Base-by-base conservation (phyloP, 2,888 invertebrate genomes). In the Drosophila sordidapex region DNA sequence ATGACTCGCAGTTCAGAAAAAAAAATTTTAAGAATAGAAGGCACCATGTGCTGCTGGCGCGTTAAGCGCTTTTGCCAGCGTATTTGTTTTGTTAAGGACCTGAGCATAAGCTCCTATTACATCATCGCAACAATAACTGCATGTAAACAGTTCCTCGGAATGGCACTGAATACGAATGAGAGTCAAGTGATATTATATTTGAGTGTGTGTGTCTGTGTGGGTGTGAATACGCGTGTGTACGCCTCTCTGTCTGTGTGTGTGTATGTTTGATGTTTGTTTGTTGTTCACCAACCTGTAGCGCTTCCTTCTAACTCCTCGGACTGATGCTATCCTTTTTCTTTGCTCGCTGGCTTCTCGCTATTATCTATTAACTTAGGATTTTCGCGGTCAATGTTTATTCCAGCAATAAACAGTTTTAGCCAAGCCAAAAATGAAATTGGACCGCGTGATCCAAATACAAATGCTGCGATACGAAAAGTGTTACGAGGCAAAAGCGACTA, bases 211-310 rank as follows among this genome's bases (percentile, higher is more conserved):
- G 48, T 31, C 10, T 35, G 31, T 25, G 18, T 38, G 13, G 53
- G 3, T 49, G 46, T 58, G 33, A 66, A 13, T 49, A 40, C 52
- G 48, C 48, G 27, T 25, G 18, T n/a, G 15, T 40, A 11, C 11
- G 43, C 1, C 13, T 21, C 3, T 46, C 13, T 51, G 40, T 38
- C 46, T 51, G 53, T n/a, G 8, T 7, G 13, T 25, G 27, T 60
- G 5, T 52, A 18, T 29, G 33, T 67, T 33, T 10, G 0, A 38
- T 49, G 25, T 53, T 40, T 54, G 38, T 64, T 31, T 49, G 46
- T 56, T 56, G 3, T 59, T 60, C 40, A 81, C 83, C 79, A 80
- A 83, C 80, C 83, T 80, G 80, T 80, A 75, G 83, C 65, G 53
- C 62, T 69, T 72, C 58, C 65, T 68, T 49, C 58, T 48, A 38